phyloP scores from a whole-genome alignment of 2,888 invertebrate genomes.

The Arenicola marina region DNA sequence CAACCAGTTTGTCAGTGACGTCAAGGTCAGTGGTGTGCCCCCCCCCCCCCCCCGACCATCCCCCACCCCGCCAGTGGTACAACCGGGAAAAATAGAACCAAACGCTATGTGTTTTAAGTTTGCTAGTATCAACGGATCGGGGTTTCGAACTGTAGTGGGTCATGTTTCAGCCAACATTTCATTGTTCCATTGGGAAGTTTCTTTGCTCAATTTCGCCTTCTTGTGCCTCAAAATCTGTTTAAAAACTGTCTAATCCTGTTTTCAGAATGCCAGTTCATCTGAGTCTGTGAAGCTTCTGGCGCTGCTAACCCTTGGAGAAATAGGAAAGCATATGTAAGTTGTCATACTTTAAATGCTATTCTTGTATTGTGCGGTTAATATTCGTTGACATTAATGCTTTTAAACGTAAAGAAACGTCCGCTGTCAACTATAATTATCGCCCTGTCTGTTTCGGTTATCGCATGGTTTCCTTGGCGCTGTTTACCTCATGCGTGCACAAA shows the following conservation, averaged over 20 bases:
- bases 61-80: no score
- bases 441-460: neutral
- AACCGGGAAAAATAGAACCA: no score
- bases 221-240: neutral
- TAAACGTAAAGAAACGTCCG: no score
- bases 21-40: constrained; percentile 55
- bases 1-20: constrained; percentile 60
- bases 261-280: constrained; percentile 51
- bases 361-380: neutral
- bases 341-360: neutral
- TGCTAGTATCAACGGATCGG: no score
- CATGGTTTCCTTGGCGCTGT: neutral
- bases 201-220: neutral
- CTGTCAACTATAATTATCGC: neutral
- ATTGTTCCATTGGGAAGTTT: no score
- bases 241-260: constrained; percentile 51
- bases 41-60: no score
- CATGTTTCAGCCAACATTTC: no score
- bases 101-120: no score
- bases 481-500: neutral
- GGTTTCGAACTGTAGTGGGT: no score
- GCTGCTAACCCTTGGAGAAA: constrained; percentile 93
- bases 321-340: constrained; percentile 87
- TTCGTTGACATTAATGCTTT: no score
- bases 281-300: constrained; percentile 83